These are phyloP conservation scores for Paradoxurus hermaphroditus DNA, from an alignment of 2,113 vertebrate species.

Conservation along the genomic window DNA sequence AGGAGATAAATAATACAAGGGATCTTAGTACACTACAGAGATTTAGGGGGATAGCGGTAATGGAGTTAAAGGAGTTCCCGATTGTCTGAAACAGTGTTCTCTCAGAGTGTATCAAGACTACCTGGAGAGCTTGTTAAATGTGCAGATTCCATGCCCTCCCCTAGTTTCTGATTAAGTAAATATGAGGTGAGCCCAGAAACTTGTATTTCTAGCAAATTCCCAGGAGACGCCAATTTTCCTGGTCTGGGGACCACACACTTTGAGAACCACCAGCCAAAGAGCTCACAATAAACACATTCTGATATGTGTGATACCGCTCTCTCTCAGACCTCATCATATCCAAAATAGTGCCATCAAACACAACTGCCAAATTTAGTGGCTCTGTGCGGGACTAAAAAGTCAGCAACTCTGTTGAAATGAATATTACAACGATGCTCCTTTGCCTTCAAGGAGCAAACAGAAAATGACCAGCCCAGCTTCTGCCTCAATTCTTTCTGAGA, in stretches of 20 bases:
- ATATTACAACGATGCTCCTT: not conserved
- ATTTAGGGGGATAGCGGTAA: not conserved
- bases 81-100: not conserved
- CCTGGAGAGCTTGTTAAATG: not conserved
- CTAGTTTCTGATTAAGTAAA: not conserved
- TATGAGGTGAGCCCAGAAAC: not conserved
- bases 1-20: not conserved
- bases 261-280: not conserved
- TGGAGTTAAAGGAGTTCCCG: not conserved
- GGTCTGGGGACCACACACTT: not conserved
- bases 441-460: not conserved
- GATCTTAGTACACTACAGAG: accelerated
- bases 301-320: not conserved
- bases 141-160: not conserved
- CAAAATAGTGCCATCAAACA: not conserved
- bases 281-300: not conserved
- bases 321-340: not conserved
- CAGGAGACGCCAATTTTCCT: not conserved
- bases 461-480: not conserved
- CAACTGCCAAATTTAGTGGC: not conserved
- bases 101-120: not conserved
- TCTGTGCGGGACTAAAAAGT: not conserved
- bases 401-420: not conserved
- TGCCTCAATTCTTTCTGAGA: not conserved
- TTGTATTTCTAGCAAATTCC: not conserved